These are phyloP conservation scores for Platycheirus rosarum DNA, from an alignment of 2,888 invertebrate genomes.

Conservation along the genomic window DNA sequence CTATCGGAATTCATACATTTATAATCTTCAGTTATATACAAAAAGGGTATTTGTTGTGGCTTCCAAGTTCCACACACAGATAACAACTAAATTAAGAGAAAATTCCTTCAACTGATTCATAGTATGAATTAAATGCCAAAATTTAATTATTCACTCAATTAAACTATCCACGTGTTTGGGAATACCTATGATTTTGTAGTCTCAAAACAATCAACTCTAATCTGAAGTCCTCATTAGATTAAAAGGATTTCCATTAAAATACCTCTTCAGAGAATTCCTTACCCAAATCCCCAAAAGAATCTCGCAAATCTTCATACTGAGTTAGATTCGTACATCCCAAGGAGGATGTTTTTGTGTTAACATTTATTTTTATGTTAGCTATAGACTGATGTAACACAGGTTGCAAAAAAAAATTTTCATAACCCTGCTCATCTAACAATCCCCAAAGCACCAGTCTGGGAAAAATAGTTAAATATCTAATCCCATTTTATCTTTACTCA, in stretches of 20 bases:
- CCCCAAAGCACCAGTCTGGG: slow-evolving; percentile 6
- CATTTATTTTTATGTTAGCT: background rate
- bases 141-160: too few relatives aligned
- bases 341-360: background rate
- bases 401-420: background rate
- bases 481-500: slow-evolving; percentile 40
- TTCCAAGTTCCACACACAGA: too few relatives aligned
- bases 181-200: background rate
- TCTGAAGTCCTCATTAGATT: slow-evolving; percentile 1
- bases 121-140: too few relatives aligned
- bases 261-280: background rate
- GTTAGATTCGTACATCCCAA: background rate
- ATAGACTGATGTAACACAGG: background rate
- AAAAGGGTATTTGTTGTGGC: too few relatives aligned
- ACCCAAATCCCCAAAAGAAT: background rate
- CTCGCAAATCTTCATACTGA: background rate
- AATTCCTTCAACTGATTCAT: too few relatives aligned
- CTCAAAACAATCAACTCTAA: background rate
- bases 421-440: background rate
- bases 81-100: too few relatives aligned
- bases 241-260: slow-evolving; percentile 13
- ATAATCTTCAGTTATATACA: too few relatives aligned
- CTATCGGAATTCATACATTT: too few relatives aligned
- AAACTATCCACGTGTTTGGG: background rate
- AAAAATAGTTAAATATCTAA: slow-evolving; percentile 43